Conservation (phyloP, 2,113 vertebrate genomes). For the Colossoma macropomum region DNA sequence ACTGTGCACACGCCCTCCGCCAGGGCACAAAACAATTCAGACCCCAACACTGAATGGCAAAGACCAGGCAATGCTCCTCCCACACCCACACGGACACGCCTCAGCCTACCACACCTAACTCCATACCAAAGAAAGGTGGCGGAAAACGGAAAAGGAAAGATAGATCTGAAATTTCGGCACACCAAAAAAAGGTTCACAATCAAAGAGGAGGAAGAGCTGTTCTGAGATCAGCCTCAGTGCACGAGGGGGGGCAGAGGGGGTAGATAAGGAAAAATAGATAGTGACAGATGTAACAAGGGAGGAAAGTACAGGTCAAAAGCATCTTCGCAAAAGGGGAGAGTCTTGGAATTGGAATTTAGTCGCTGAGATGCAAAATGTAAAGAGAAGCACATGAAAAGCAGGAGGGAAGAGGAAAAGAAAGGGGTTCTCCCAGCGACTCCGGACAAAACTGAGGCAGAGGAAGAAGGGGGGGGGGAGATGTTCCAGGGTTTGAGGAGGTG, state of each 20-base stretch:
- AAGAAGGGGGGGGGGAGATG: slow-evolving; percentile 29
- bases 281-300: neutral
- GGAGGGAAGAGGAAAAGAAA: slow-evolving; percentile 29
- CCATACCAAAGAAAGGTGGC: neutral
- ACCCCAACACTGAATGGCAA: neutral
- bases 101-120: neutral
- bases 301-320: neutral
- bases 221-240: slow-evolving; percentile 41
- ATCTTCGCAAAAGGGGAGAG: neutral
- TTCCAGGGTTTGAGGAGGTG: slow-evolving; percentile 19
- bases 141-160: neutral
- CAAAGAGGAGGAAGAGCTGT: slow-evolving; percentile 50
- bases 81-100: neutral
- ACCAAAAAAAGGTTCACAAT: slow-evolving; percentile 68
- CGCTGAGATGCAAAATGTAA: neutral
- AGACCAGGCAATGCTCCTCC: neutral
- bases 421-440: neutral
- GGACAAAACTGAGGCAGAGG: slow-evolving; percentile 25
- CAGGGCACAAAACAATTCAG: neutral
- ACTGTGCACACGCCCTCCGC: neutral
- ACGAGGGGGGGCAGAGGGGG: neutral
- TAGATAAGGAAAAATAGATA: neutral
- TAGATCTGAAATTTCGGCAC: slow-evolving; percentile 73
- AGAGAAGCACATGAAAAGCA: slow-evolving; percentile 17
- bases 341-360: neutral